Base-by-base conservation (phyloP, 2,113 vertebrate species). In the Colius striatus region DNA sequence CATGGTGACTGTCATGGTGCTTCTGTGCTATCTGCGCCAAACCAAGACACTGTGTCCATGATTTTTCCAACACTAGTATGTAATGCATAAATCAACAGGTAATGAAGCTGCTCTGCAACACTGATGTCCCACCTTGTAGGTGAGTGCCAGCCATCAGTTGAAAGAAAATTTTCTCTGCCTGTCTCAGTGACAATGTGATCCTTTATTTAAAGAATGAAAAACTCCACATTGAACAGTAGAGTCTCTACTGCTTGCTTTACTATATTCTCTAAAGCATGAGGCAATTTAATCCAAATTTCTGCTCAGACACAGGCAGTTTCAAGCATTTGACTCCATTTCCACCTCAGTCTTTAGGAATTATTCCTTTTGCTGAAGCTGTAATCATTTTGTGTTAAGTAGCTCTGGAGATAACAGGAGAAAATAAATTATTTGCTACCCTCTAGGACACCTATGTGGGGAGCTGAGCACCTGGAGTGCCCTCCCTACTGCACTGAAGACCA, bases 101-200 rank as follows among this genome's bases (percentile, higher is more conserved):
- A 80, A 13, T 2, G 11, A 70, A 66, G 21, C 10, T 71, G 13
- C 23, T 73, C 17, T 65, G 36, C 34, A 48, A 3, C 9, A 38
- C 11, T 1, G 1, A 3, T 27, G 60, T 1, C 14, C 26, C 3
- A 11, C 17, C 13, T 34, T 9, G n/a, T 16, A 73, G 45, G 36
- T 10, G 16, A 74, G 17, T 38, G 16, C 14, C 57, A 50, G 20
- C 3, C 38, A 82, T 2, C 22, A 63, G 25, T 12, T 23, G 58
- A 30, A 45, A 70, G 29, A 38, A 38, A 34, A 1, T 30, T 61
- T 80, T 75, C 72, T 19, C 48, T 41, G 3, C 47, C 22, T 76
- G n/a, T 76, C 20, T 74, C 29, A 38, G 26, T 50, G n/a, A 67
- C 0, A 0, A 58, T 6, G 2, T 15, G 58, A 67, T 87, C 70